Percentiles rank a stretch among this genome's conserved stretches.
These are phyloP conservation scores for Cosmia trapezina DNA, from an alignment of 2,888 invertebrate species.

Conservation along the genomic window DNA sequence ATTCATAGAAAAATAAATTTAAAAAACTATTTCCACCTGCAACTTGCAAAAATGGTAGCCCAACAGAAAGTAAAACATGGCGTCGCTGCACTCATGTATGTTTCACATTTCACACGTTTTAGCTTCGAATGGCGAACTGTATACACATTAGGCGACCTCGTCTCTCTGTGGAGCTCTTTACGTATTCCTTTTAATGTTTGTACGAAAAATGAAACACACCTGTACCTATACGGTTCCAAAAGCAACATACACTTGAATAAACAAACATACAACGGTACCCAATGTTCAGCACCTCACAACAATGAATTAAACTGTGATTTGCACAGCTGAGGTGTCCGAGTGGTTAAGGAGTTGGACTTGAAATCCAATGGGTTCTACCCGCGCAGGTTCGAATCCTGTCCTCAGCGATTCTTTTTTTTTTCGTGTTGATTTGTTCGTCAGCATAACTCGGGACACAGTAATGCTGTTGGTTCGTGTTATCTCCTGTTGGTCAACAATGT, in stretches of 20 bases:
- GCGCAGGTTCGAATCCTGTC: slow-evolving; percentile 91
- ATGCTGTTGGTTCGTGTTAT: neutral
- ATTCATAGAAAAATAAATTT: neutral
- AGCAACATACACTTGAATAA: slow-evolving; percentile 31
- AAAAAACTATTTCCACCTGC: neutral
- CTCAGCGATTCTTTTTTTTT: slow-evolving; percentile 72
- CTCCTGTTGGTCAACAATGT: too few relatives aligned
- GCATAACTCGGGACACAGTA: neutral
- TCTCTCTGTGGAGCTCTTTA: slow-evolving; percentile 25
- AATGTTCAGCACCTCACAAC: slow-evolving; percentile 1
- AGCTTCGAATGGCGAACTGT: slow-evolving; percentile 59
- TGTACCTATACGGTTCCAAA: neutral
- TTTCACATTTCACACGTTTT: slow-evolving; percentile 62
- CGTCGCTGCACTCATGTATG: slow-evolving; percentile 55
- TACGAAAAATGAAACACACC: slow-evolving; percentile 26
- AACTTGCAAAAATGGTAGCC: slow-evolving; percentile 34
- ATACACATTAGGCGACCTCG: slow-evolving; percentile 49
- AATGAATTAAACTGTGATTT: neutral
- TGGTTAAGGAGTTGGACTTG: slow-evolving; percentile 91
- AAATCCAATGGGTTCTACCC: slow-evolving; percentile 91
- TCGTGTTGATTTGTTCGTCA: slow-evolving; percentile 87
- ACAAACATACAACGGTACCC: slow-evolving; percentile 11
- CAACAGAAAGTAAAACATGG: slow-evolving; percentile 19
- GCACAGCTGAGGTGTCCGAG: slow-evolving; percentile 89
- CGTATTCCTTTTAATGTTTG: slow-evolving; percentile 48